A percentile compares a stretch with the other conserved stretches of the same genome.
phyloP scores from a whole-genome alignment of 2,888 invertebrate genomes.

The Acholoe squamosa region DNA sequence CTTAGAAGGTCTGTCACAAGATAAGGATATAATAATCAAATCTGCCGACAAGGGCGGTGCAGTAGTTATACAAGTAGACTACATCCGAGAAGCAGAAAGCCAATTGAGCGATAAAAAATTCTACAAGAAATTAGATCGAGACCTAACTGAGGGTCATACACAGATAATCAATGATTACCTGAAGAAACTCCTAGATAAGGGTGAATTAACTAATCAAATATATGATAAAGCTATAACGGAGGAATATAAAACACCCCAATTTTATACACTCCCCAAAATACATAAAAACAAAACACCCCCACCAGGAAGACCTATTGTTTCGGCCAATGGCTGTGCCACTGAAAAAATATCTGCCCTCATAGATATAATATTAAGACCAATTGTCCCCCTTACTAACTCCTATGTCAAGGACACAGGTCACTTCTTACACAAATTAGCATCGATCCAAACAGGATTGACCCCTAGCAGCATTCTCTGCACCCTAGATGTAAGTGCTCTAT shows the following conservation, averaged over 20 bases:
- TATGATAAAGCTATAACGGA: not conserved
- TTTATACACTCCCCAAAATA: not conserved
- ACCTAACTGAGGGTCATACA: no score
- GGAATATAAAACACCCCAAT: not conserved
- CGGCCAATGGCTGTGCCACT: constrained; percentile 4
- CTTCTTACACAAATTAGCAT: not conserved
- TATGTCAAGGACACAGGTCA: not conserved
- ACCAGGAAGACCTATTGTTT: not conserved
- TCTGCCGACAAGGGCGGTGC: no score
- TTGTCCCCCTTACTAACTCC: not conserved
- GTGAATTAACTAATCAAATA: no score
- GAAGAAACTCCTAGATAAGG: no score
- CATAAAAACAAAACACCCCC: not conserved
- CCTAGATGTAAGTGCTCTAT: not conserved
- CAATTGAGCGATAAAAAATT: no score
- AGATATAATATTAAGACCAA: not conserved
- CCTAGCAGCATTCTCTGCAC: not conserved
- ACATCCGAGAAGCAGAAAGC: no score
- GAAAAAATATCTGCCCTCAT: not conserved
- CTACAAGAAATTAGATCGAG: no score
- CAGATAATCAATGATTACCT: no score
- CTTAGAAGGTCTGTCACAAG: no score
- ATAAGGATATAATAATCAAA: no score
- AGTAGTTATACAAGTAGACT: no score
- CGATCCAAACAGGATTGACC: not conserved